Conservation (phyloP, 2,888 invertebrate species). For the Microctonus aethiopoides region DNA sequence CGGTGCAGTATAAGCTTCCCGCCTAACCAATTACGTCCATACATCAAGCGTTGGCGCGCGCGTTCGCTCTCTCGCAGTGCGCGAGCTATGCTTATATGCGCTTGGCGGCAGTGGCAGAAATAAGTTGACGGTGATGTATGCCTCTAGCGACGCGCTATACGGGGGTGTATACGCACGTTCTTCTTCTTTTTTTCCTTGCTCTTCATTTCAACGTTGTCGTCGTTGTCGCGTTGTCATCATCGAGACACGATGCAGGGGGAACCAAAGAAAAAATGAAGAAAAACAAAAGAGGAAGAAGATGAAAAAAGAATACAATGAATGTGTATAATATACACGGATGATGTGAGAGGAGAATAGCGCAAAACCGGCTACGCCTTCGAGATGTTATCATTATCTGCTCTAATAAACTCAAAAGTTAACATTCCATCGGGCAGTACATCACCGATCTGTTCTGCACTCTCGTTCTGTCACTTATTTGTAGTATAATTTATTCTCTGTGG, state of each 20-base stretch:
- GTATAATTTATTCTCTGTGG: neutral
- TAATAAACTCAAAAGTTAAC: conserved; percentile 59
- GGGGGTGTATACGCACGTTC: conserved; percentile 42
- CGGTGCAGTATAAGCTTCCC: conserved; percentile 40
- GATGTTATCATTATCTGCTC: conserved; percentile 64
- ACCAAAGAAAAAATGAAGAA: conserved; percentile 11
- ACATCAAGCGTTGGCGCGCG: conserved; percentile 54
- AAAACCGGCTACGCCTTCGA: conserved; percentile 53
- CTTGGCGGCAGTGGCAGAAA: conserved; percentile 49
- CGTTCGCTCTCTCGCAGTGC: conserved; percentile 31
- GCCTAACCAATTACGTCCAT: conserved; percentile 63
- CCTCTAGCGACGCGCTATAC: conserved; percentile 44
- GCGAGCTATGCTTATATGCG: neutral
- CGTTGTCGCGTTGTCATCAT: conserved; percentile 1
- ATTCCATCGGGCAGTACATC: conserved; percentile 56
- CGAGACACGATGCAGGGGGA: neutral
- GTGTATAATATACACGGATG: neutral
- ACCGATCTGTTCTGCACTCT: conserved; percentile 44
- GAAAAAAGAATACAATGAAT: neutral
- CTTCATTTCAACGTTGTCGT: neutral
- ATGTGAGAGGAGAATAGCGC: conserved; percentile 27
- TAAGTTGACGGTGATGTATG: conserved; percentile 64
- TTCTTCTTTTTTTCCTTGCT: conserved; percentile 8
- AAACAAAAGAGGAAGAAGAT: conserved; percentile 26
- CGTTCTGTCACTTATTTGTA: neutral